phyloP scores from a whole-genome alignment of 2,888 invertebrate genomes.

The Drosophila nr. fundita region DNA sequence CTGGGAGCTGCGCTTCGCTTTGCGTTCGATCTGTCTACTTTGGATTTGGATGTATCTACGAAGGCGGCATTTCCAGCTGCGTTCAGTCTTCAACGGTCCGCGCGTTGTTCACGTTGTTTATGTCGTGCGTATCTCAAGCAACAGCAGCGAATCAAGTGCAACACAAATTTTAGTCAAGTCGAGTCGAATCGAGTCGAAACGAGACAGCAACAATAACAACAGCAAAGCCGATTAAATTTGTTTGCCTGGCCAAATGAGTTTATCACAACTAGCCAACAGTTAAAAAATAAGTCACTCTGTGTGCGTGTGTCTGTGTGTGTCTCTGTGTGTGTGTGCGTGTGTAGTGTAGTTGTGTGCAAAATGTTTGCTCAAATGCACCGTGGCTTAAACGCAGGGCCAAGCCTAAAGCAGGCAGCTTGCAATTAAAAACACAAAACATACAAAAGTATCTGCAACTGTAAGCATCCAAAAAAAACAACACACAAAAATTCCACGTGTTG shows the following conservation, averaged over 20 bases:
- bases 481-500: constrained; percentile 41
- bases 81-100: constrained; percentile 71
- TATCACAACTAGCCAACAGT: constrained; percentile 23
- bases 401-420: constrained; percentile 59
- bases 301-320: not conserved
- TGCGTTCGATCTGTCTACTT: constrained; percentile 32
- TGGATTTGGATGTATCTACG: constrained; percentile 12
- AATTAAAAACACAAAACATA: constrained; percentile 60
- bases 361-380: constrained; percentile 44
- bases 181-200: constrained; percentile 14
- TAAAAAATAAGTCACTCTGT: constrained; percentile 21
- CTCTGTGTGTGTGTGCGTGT: constrained; percentile 16
- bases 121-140: constrained; percentile 29
- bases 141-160: not conserved
- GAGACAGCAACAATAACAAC: constrained; percentile 27
- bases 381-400: constrained; percentile 54
- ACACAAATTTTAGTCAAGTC: constrained; percentile 3
- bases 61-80: constrained; percentile 31
- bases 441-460: constrained; percentile 53
- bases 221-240: constrained; percentile 7
- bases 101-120: constrained; percentile 51
- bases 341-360: constrained; percentile 27
- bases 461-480: constrained; percentile 24
- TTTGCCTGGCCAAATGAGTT: constrained; percentile 20
- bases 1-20: constrained; percentile 63